phyloP scores from a whole-genome alignment of 2,888 invertebrate genomes.

The Amphimallon solstitiale region DNA sequence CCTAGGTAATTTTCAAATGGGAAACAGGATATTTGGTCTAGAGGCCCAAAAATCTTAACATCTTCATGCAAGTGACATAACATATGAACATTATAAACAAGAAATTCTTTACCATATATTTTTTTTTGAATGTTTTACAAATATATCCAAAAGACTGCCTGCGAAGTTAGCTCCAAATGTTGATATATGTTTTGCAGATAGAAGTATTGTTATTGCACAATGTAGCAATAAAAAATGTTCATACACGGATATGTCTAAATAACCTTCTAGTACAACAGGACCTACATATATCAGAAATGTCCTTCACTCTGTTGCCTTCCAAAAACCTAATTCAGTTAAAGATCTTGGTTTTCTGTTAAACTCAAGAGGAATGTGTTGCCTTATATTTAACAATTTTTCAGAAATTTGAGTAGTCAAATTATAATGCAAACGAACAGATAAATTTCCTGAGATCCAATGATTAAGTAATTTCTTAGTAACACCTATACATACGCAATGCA shows the following conservation, averaged over 20 bases:
- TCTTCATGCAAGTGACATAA: slow-evolving; percentile 17
- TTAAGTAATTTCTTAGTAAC: slow-evolving; percentile 12
- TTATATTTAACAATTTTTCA: neutral
- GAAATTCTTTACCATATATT: slow-evolving; percentile 26
- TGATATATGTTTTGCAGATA: neutral
- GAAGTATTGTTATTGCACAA: slow-evolving; percentile 34
- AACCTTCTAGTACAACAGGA: slow-evolving; percentile 30
- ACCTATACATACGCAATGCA: too few species aligned
- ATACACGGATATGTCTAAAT: slow-evolving; percentile 28
- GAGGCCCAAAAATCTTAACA: neutral
- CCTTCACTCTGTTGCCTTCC: slow-evolving; percentile 43
- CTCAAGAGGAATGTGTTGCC: slow-evolving; percentile 31
- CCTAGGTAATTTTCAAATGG: slow-evolving; percentile 36
- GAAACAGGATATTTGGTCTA: slow-evolving; percentile 25
- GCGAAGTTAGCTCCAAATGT: slow-evolving; percentile 1
- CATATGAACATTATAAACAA: slow-evolving; percentile 26
- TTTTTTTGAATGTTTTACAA: slow-evolving; percentile 20
- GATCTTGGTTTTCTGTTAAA: slow-evolving; percentile 40
- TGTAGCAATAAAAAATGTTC: slow-evolving; percentile 37
- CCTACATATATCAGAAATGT: slow-evolving; percentile 41
- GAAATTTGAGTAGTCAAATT: neutral
- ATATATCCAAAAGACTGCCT: slow-evolving; percentile 23
- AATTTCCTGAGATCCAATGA: neutral
- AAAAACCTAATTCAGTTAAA: slow-evolving; percentile 36
- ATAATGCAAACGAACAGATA: neutral